Base-by-base conservation (phyloP, 2,113 vertebrate genomes). In the Gavia stellata region DNA sequence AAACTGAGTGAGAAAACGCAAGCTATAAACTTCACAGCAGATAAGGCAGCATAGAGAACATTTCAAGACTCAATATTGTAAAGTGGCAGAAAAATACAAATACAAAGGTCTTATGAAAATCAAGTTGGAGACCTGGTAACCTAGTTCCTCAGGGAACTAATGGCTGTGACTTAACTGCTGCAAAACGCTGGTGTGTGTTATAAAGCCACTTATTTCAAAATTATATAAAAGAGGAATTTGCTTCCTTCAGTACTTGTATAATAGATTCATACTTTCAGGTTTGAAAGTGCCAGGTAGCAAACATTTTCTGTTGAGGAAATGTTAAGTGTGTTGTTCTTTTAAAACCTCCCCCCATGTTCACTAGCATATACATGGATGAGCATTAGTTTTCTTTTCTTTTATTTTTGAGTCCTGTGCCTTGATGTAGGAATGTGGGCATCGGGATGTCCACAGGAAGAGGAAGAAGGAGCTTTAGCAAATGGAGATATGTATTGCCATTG, bases 401-500 rank as follows among this genome's bases (percentile, higher is more conserved):
- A 7, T 40, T 17, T 52, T 65, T 78, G 49, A 45, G 6, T 50
- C 13, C 17, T 45, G 10, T 58, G 25, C 47, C 36, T 81, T 88
- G 15, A 23, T 47, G 21, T 36, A 44, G 20, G 20, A 33, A 5
- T n/a, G 14, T 7, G 47, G 34, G 14, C n/a, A 23, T 13, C 0
- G 1, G 16, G 12, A 40, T 52, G 25, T 29, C 44, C 23, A 33
- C 13, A n/a, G 6, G 17, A 55, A 79, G 9, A 63, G 23, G 19
- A 82, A 81, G 40, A 81, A 81, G 10, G 31, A 75, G 3, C 15
- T 80, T 74, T 86, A 89, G 17, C 47, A 88, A 70, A 58, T 29
- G 21, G 34, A 34, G 56, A 26, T 15, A 16, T 0, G 1, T 40
- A 15, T 38, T 6, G 3, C 6, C 16, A 23, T 21, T 56, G 49